A percentile compares a stretch with the other conserved stretches of the same genome.
Evolutionary conservation across 2,797 vertebrate genomes (phyloP).

Genomic region (Anguilla marmorata): DNA sequence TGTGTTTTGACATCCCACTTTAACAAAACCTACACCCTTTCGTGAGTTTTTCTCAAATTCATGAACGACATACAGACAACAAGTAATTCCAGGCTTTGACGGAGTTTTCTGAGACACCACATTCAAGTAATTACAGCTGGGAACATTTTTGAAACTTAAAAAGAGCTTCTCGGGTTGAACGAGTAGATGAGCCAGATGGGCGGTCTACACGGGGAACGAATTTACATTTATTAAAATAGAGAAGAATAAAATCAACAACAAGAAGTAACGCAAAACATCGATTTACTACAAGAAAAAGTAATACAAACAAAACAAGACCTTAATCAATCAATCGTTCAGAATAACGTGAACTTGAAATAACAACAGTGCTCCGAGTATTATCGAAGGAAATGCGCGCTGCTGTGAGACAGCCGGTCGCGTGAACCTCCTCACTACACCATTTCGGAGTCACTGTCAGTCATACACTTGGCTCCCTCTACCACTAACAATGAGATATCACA

Average conservation of each 20-base stretch:
- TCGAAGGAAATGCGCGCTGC: constrained; percentile 7
- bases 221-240: neutral
- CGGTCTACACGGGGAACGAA: neutral
- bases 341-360: neutral
- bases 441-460: constrained; percentile 20
- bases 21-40: constrained; percentile 14
- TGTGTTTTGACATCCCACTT: neutral
- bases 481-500: constrained; percentile 17
- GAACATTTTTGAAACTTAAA: constrained; percentile 11
- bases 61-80: neutral
- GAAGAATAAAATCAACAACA: neutral
- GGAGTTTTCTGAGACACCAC: neutral
- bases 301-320: neutral
- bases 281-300: neutral
- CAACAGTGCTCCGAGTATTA: constrained; percentile 14
- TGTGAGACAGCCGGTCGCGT: constrained; percentile 5
- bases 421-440: constrained; percentile 1
- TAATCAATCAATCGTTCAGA: constrained; percentile 1
- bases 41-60: neutral
- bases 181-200: neutral
- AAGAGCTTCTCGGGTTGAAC: neutral
- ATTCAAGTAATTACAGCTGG: neutral
- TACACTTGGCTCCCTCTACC: neutral
- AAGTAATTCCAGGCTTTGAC: neutral
- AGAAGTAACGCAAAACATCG: neutral